phyloP scores from a whole-genome alignment of 2,888 invertebrate species.

The Caenorhabditis angaria region DNA sequence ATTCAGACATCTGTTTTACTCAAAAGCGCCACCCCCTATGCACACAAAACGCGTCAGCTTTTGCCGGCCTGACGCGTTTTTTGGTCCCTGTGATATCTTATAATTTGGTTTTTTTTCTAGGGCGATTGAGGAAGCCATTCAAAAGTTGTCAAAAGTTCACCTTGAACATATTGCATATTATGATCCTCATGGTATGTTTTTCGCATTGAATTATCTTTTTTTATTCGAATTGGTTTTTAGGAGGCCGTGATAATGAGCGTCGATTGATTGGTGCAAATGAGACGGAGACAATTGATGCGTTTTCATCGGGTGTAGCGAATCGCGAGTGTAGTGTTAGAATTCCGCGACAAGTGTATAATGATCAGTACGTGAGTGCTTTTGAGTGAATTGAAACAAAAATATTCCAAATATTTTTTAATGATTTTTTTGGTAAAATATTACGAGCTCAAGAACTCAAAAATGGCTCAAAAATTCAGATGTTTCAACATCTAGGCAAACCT shows the following conservation, averaged over 20 bases:
- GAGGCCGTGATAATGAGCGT: conserved; percentile 91
- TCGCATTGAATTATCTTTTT: not conserved
- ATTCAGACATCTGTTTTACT: conserved; percentile 3
- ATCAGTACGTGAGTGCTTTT: conserved; percentile 56
- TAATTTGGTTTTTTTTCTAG: conserved; percentile 24
- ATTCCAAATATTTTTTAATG: too few species aligned
- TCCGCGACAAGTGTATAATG: conserved; percentile 81
- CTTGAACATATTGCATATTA: conserved; percentile 92
- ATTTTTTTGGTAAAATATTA: too few species aligned
- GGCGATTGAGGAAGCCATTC: conserved; percentile 91
- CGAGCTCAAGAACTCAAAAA: too few species aligned
- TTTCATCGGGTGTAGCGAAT: conserved; percentile 77
- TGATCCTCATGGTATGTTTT: conserved; percentile 79
- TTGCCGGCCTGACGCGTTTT: not conserved
- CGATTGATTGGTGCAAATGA: conserved; percentile 92
- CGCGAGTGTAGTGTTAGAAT: conserved; percentile 89
- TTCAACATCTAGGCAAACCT: too few species aligned
- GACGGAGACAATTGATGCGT: conserved; percentile 94
- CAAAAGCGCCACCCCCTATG: not conserved
- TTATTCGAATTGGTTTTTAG: conserved; percentile 3
- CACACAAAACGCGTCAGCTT: too few species aligned
- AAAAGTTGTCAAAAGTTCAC: conserved; percentile 89
- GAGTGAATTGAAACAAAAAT: too few species aligned
- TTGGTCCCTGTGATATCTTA: not conserved
- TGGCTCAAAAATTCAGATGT: too few species aligned